These are phyloP conservation scores for Poecilus cupreus DNA, from an alignment of 2,888 invertebrate genomes.

Conservation along the genomic window DNA sequence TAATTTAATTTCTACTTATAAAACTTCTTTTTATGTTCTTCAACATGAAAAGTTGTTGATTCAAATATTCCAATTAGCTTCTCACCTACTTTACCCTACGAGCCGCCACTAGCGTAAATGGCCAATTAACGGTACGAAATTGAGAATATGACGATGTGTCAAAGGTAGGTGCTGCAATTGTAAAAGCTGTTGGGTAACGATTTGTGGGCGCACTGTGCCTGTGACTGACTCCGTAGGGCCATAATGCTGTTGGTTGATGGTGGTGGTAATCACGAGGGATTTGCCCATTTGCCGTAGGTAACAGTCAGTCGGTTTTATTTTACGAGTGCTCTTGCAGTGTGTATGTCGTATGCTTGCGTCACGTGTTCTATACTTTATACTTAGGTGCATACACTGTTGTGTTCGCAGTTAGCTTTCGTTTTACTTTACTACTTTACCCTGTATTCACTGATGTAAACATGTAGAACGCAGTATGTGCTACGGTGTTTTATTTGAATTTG, in stretches of 20 bases:
- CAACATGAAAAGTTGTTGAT: too few relatives aligned
- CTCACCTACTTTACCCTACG: too few relatives aligned
- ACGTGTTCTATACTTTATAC: slow-evolving; percentile 51
- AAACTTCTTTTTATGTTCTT: too few relatives aligned
- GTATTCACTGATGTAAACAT: slow-evolving; percentile 23
- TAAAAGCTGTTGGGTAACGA: neutral
- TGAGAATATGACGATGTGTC: neutral
- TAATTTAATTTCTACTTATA: too few relatives aligned
- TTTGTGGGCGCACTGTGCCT: neutral
- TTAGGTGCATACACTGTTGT: slow-evolving; percentile 55
- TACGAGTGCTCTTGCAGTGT: slow-evolving; percentile 49
- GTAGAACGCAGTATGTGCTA: slow-evolving; percentile 50
- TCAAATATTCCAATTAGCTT: too few relatives aligned
- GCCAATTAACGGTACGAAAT: neutral
- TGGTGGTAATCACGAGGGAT: slow-evolving; percentile 29
- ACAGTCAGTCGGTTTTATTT: slow-evolving; percentile 44
- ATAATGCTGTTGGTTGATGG: slow-evolving; percentile 17
- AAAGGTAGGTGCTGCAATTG: neutral
- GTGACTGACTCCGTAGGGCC: neutral
- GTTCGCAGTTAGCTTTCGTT: slow-evolving; percentile 49
- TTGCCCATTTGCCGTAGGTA: slow-evolving; percentile 41
- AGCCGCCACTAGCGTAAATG: too few relatives aligned
- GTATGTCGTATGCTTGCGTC: slow-evolving; percentile 57
- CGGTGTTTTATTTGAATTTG: slow-evolving; percentile 10
- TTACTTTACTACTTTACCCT: slow-evolving; percentile 13